Conservation (phyloP, 2,113 vertebrate genomes). For the Cyprinus carpio region DNA sequence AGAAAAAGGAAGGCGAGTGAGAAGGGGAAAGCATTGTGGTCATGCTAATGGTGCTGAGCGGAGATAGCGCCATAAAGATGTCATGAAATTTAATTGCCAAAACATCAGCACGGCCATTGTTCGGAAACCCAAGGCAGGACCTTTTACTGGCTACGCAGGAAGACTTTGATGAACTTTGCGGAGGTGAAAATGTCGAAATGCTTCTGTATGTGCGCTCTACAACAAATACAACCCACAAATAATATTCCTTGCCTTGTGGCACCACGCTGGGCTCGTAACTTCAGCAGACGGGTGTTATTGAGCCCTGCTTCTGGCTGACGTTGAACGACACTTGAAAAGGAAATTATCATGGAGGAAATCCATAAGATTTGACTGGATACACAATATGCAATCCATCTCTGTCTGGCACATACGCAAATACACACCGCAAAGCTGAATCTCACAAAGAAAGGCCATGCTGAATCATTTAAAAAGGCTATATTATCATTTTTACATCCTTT, state of each 20-base stretch:
- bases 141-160: conserved; percentile 50
- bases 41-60: conserved; percentile 79
- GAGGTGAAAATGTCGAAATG: background rate
- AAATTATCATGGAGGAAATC: conserved; percentile 55
- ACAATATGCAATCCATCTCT: conserved; percentile 37
- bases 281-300: background rate
- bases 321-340: conserved; percentile 61
- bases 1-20: conserved; percentile 56
- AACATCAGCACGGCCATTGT: conserved; percentile 55
- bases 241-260: background rate
- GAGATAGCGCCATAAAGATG: conserved; percentile 82
- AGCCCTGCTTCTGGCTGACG: conserved; percentile 55
- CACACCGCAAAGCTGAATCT: background rate
- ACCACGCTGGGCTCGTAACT: background rate
- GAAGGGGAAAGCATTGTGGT: conserved; percentile 70
- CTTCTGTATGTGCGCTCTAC: too few relatives aligned
- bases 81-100: conserved; percentile 76
- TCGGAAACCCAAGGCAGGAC: conserved; percentile 57
- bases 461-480: background rate
- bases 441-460: background rate
- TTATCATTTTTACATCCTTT: background rate
- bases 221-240: background rate
- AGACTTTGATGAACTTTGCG: conserved; percentile 70
- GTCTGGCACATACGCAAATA: conserved; percentile 36
- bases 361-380: conserved; percentile 12